A percentile compares a stretch with the other conserved stretches of the same genome.
Conservation (phyloP, 1,140 invertebrate species). For the Drosophila varians region DNA sequence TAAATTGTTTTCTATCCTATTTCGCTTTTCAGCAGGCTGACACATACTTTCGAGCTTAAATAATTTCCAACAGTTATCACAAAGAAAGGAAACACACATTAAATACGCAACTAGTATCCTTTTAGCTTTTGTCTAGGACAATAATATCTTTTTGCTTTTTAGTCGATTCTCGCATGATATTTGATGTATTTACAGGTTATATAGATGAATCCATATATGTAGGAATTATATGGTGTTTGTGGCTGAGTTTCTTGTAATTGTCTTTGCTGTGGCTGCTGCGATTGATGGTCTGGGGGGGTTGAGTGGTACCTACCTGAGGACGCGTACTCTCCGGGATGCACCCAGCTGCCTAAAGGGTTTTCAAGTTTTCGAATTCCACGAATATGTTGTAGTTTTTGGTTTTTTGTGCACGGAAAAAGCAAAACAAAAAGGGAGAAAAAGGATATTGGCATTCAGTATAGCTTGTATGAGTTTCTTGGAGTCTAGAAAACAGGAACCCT, state of each 20-base stretch:
- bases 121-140: slow-evolving; percentile 3
- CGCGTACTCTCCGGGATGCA: slow-evolving; percentile 99
- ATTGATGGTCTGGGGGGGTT: slow-evolving; percentile 51
- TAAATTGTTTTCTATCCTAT: slow-evolving; percentile 27
- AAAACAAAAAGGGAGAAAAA: slow-evolving; percentile 8
- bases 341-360: slow-evolving; percentile 92
- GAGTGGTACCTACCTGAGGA: slow-evolving; percentile 93
- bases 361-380: too few relatives aligned
- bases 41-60: slow-evolving; percentile 45
- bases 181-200: slow-evolving; percentile 83
- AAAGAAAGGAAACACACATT: slow-evolving; percentile 23
- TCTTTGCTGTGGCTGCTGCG: slow-evolving; percentile 35
- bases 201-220: slow-evolving; percentile 83
- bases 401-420: slow-evolving; percentile 4
- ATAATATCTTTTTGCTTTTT: slow-evolving; percentile 16
- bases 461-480: not conserved
- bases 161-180: slow-evolving; percentile 76
- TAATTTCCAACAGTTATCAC: slow-evolving; percentile 66
- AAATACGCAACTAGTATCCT: slow-evolving; percentile 26
- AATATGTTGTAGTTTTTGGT: slow-evolving; percentile 1
- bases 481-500: too few relatives aligned
- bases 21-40: slow-evolving; percentile 36
- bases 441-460: slow-evolving; percentile 13
- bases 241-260: slow-evolving; percentile 51
- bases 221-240: slow-evolving; percentile 73